Evolutionary conservation across 2,888 invertebrate genomes (phyloP), one percentile per base, ranked within the genome.

Genomic region (Caenorhabditis macrosperma): DNA sequence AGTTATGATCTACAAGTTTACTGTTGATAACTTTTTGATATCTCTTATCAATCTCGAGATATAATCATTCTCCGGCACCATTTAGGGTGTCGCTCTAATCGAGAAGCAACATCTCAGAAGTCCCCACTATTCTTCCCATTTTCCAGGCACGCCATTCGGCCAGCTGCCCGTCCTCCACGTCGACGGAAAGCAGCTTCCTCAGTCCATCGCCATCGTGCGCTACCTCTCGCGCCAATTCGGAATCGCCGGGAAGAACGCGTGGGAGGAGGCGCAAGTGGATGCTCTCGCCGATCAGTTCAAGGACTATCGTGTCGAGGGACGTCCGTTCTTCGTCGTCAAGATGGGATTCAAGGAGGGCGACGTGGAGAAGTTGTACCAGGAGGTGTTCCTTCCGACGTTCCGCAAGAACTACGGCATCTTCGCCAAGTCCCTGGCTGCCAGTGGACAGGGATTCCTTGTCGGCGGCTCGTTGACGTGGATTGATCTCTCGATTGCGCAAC

Each of bases 401-500:
- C 17, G 22, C 6, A 76, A 76, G 22, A 24, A 68, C 28, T 76
- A 48, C 44, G 15, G 55, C n/a, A 63, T 57, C 33, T 63, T 57
- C 12, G 50, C 69, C 35, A 68, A 84, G 55, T 68, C 81, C 28
- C 59, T n/a, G n/a, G n/a, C n/a, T n/a, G n/a, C n/a, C n/a, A n/a
- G 61, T 50, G 84, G 84, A n/a, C 44, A 69, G 6, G 88, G 88
- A 26, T 88, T 82, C 78, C 75, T 88, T 38, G 83, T 83, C 22
- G 84, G 85, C 20, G 61, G 77, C 41, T 71, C 78, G 2, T 20
- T 86, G 54, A 84, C 88, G 26, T 88, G 83, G 83, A 84, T 87
- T 6, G 88, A 88, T 55, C 66, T 88, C 26, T 59, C 82, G 4
- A 35, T 88, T 44, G 84, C 87, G 30, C 84, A 88, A 17, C 83